Evolutionary conservation across 2,888 invertebrate species (phyloP), one percentile per base, ranked within the genome.

Genomic region (Tryphoninae sp.): DNA sequence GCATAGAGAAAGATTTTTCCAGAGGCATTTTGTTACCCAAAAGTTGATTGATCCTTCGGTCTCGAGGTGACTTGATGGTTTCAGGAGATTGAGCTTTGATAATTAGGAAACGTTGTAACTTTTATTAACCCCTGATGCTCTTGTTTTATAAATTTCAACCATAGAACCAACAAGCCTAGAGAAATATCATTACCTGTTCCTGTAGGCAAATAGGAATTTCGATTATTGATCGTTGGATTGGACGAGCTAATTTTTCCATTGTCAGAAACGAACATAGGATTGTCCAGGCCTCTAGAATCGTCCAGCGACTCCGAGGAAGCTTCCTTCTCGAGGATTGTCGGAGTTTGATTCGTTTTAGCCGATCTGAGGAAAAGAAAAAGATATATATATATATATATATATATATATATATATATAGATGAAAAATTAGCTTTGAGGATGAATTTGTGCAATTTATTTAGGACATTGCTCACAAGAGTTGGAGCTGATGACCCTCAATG

Each of bases 1-100:
- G 97, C 95, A 97, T 95, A 0, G 97, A 97, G 16, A 95, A 92
- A 0, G 97, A 96, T 90, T 97, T 97, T 89, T 96, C 96, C 62
- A 97, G 90, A 0, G 96, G 95, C 8, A 94, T 94, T 84, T 93
- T 94, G 62, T 92, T 91, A 0, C 93, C 93, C 0, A 95, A 91
- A 45, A 95, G 89, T 67, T 93, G 93, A 76, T 93, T 93, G 3
- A 94, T 86, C 85, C 92, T 93, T 77, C 92, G 93, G 71, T 94
- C 94, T 0, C 93, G 92, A 0, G 92, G 90, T 45, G 92, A 84
- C 87, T 92, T 92, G 58, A 68, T 58, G 4, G 81, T 23, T 40
- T 81, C 81, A 22, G 77, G 65, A 33, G 71, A 69, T 53, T 78
- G 81, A 78, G 59, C 16, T 33, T 42, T 65, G 68, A 72, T 53